Evolutionary conservation across 1,140 invertebrate species (phyloP).

Genomic region (Calosoma granatense): DNA sequence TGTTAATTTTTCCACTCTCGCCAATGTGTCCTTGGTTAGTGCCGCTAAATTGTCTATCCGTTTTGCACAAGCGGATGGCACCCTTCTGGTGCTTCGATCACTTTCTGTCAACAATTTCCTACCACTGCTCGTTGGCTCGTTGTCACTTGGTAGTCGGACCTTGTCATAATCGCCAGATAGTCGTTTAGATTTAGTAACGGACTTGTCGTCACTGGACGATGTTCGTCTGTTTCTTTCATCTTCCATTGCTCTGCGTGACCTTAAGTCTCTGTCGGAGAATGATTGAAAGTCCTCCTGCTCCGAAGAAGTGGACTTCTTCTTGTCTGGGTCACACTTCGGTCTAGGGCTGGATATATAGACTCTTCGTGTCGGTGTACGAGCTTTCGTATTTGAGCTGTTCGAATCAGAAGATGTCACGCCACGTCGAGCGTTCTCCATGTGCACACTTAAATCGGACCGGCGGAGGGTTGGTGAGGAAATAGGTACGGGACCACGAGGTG

Average conservation of each 20-base stretch:
- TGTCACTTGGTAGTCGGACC: not conserved
- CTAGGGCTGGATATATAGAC: conserved; percentile 20
- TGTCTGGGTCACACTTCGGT: not conserved
- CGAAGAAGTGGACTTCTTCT: not conserved
- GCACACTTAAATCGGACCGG: conserved; percentile 30
- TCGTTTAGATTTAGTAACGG: not conserved
- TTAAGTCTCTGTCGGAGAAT: not conserved
- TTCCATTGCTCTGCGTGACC: not conserved
- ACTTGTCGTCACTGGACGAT: not conserved
- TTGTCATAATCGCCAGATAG: not conserved
- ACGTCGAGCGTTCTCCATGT: conserved; percentile 35
- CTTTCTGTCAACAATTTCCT: not conserved
- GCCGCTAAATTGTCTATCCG: conserved; percentile 52
- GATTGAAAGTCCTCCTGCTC: not conserved
- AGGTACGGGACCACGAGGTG: conserved; percentile 4
- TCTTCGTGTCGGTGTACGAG: not conserved
- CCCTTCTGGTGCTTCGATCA: not conserved
- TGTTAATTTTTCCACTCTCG: conserved; percentile 51
- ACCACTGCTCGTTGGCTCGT: not conserved
- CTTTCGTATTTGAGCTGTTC: not conserved
- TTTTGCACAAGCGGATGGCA: conserved; percentile 33
- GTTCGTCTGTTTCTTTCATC: not conserved
- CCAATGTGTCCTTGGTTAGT: conserved; percentile 54
- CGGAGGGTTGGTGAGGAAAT: conserved; percentile 12
- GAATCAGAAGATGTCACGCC: conserved; percentile 15